A percentile compares a stretch with the other conserved stretches of the same genome.
phyloP scores from a whole-genome alignment of 37 sponge, comb jelly and placozoan species.

The Oopsacas minuta region DNA sequence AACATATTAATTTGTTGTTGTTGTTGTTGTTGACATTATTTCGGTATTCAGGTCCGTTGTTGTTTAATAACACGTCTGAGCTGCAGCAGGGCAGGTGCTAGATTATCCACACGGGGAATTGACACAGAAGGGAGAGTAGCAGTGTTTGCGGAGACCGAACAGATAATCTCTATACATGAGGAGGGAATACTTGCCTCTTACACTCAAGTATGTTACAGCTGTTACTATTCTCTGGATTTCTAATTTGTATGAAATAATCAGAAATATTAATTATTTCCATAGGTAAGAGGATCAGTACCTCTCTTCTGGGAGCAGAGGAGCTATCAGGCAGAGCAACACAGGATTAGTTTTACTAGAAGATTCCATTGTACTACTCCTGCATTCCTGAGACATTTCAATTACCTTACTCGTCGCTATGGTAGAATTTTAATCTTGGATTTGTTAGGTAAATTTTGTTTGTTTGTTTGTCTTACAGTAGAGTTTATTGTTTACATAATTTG shows the following conservation, averaged over 20 bases:
- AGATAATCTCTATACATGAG: neutral
- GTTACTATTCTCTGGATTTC: neutral
- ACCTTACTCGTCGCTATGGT: constrained; percentile 53
- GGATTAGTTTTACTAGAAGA: constrained; percentile 58
- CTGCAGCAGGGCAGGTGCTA: neutral
- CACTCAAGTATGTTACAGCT: neutral
- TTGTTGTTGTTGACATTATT: neutral
- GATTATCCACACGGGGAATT: neutral
- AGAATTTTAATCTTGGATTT: constrained; percentile 51
- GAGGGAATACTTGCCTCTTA: neutral
- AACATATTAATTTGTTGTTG: neutral
- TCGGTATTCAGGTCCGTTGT: neutral
- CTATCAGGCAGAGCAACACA: constrained; percentile 41
- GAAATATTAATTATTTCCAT: no score
- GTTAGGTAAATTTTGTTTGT: constrained; percentile 23
- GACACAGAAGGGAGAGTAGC: constrained; percentile 6
- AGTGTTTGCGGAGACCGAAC: neutral
- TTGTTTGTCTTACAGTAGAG: no score
- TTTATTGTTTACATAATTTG: no score
- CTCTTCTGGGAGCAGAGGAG: constrained; percentile 96
- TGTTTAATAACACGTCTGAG: neutral
- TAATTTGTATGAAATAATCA: neutral
- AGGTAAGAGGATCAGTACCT: constrained; percentile 84
- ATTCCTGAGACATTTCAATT: constrained; percentile 63
- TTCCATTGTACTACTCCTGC: constrained; percentile 54